A percentile compares a stretch with the other conserved stretches of the same genome.
These are phyloP conservation scores for Minunthozetes semirufus DNA, from an alignment of 2,888 invertebrate genomes.

Conservation along the genomic window DNA sequence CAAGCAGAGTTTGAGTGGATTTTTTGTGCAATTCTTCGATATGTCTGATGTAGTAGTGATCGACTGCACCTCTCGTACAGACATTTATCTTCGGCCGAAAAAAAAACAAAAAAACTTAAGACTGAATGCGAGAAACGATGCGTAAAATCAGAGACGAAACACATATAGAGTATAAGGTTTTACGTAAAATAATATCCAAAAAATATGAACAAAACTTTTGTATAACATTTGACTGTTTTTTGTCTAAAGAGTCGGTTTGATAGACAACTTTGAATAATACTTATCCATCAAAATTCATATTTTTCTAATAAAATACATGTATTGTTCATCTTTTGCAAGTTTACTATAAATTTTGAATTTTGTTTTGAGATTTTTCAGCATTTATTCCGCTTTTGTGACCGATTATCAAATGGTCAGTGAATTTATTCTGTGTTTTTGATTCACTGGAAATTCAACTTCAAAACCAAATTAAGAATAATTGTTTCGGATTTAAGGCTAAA, in stretches of 20 bases:
- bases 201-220: neutral
- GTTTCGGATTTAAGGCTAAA: neutral
- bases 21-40: too few species aligned
- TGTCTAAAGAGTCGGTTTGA: neutral
- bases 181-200: neutral
- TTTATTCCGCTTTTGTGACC: slow-evolving; percentile 23
- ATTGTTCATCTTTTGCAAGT: too few species aligned
- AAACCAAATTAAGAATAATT: slow-evolving; percentile 9
- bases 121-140: slow-evolving; percentile 14
- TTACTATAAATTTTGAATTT: neutral
- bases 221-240: neutral
- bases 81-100: slow-evolving; percentile 28
- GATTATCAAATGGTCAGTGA: neutral
- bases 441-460: neutral
- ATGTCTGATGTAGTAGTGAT: slow-evolving; percentile 16
- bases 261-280: neutral
- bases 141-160: slow-evolving; percentile 22
- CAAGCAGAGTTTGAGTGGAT: too few species aligned
- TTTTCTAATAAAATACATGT: too few species aligned
- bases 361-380: neutral
- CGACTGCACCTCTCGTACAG: slow-evolving; percentile 17
- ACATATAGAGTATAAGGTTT: neutral
- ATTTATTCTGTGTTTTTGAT: neutral
- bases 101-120: neutral
- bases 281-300: too few species aligned